Percentiles rank a stretch among this genome's conserved stretches.
Conservation (phyloP, 2,797 vertebrate genomes). For the Gallinago stenura region DNA sequence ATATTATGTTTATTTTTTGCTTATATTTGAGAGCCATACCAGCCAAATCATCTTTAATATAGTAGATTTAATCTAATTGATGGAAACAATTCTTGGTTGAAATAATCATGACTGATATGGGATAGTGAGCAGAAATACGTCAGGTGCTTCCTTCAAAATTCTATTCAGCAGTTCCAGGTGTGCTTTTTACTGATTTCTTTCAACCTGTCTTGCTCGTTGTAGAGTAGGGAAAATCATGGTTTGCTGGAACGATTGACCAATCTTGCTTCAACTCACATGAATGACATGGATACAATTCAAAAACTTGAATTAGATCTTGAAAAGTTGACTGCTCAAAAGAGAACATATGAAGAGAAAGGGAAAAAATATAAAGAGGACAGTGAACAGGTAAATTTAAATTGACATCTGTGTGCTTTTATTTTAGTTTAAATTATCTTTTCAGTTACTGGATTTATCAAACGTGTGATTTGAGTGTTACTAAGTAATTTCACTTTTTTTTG, state of each 20-base stretch:
- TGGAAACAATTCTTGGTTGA: not conserved
- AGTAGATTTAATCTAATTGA: not conserved
- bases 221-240: slow-evolving; percentile 92
- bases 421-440: not conserved
- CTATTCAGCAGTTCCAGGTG: not conserved
- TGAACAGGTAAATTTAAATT: slow-evolving; percentile 80
- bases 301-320: slow-evolving; percentile 86
- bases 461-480: not conserved
- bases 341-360: slow-evolving; percentile 81
- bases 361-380: slow-evolving; percentile 82
- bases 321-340: slow-evolving; percentile 81
- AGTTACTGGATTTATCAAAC: not conserved
- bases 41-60: not conserved
- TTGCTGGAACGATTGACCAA: slow-evolving; percentile 90
- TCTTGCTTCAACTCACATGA: slow-evolving; percentile 83
- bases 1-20: not conserved
- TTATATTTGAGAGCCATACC: not conserved
- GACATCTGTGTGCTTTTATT: not conserved
- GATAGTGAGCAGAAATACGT: not conserved
- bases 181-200: not conserved
- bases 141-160: not conserved
- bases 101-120: not conserved
- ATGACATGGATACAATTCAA: slow-evolving; percentile 85
- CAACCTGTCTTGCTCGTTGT: not conserved
- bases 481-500: not conserved